phyloP scores from a whole-genome alignment of 2,113 vertebrate genomes.

The Baryphthengus martii region DNA sequence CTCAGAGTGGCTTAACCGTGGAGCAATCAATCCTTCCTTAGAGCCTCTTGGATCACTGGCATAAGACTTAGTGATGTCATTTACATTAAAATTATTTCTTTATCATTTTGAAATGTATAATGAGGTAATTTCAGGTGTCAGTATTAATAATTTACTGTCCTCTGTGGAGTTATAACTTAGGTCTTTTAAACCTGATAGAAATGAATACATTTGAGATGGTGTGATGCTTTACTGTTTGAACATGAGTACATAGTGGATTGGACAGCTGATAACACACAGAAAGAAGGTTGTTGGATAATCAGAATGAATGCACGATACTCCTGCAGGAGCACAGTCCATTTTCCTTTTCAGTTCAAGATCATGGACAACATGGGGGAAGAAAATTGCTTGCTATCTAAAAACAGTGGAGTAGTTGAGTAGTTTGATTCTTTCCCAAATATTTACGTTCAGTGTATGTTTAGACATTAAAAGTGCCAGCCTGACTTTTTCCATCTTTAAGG shows the following conservation, averaged over 20 bases:
- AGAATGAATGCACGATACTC: not conserved
- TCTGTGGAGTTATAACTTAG: not conserved
- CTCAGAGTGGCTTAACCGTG: fast-evolving
- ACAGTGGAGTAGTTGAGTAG: not conserved
- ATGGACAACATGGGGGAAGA: not conserved
- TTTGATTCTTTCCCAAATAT: not conserved
- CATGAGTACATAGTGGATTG: not conserved
- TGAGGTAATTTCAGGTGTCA: not conserved
- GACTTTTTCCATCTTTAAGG: not conserved
- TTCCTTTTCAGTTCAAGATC: not conserved
- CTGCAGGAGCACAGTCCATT: not conserved
- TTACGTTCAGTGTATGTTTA: not conserved
- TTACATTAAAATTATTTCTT: not conserved
- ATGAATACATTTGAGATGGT: not conserved
- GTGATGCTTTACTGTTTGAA: not conserved
- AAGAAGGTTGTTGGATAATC: not conserved
- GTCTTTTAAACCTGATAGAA: not conserved
- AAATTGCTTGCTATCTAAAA: not conserved
- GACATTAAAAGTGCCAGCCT: not conserved
- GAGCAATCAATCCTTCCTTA: not conserved
- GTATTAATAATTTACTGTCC: not conserved
- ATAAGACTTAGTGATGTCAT: not conserved
- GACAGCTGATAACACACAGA: not conserved
- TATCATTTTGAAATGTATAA: not conserved
- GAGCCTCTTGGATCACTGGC: not conserved